phyloP scores from a whole-genome alignment of 2,888 invertebrate species.

The Lasioglossum leucozonium region DNA sequence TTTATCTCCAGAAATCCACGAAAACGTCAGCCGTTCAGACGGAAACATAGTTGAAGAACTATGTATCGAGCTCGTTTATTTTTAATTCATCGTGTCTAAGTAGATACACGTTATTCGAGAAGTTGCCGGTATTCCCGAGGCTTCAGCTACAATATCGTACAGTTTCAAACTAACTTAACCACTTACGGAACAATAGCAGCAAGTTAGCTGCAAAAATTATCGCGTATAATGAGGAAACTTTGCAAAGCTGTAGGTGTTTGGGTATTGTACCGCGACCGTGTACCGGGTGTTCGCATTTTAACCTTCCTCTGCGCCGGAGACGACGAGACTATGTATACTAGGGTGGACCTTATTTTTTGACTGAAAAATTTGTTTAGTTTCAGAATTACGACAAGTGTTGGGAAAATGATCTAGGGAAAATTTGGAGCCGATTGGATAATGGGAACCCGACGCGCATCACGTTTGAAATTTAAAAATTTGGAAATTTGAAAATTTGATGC shows the following conservation, averaged over 20 bases:
- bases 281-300: constrained; percentile 2
- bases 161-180: constrained; percentile 6
- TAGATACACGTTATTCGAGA: not conserved
- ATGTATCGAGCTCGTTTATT: not conserved
- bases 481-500: too few relatives aligned
- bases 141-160: not conserved
- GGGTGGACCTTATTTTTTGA: too few relatives aligned
- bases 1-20: not conserved
- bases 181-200: constrained; percentile 1
- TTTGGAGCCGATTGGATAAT: too few relatives aligned
- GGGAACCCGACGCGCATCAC: too few relatives aligned
- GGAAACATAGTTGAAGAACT: not conserved
- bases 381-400: too few relatives aligned
- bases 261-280: not conserved
- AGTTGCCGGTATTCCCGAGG: not conserved
- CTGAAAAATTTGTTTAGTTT: too few relatives aligned
- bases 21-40: not conserved
- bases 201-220: constrained; percentile 12
- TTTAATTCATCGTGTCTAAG: not conserved
- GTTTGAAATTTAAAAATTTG: too few relatives aligned
- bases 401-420: too few relatives aligned
- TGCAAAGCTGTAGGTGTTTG: not conserved
- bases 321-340: too few relatives aligned
- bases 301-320: too few relatives aligned
- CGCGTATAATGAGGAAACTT: constrained; percentile 14